phyloP scores from a whole-genome alignment of 1,140 invertebrate species.

The Philaenus spumarius region DNA sequence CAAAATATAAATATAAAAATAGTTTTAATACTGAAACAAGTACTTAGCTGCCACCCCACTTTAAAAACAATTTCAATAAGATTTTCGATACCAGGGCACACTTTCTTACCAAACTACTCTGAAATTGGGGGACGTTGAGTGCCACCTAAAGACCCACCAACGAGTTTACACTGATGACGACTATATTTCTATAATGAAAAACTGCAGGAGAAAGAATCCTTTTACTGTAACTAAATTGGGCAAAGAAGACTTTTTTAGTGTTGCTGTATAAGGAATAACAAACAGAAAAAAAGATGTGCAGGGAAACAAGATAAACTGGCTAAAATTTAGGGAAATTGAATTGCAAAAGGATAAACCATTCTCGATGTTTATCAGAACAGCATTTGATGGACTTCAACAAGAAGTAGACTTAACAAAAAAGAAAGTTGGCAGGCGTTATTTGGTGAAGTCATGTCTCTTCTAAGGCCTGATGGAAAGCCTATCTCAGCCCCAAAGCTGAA shows the following conservation, averaged over 20 bases:
- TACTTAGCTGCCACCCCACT: conserved; percentile 24
- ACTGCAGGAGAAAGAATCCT: conserved; percentile 18
- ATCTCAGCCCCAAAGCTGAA: too few species aligned
- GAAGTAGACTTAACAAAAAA: not conserved
- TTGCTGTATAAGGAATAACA: not conserved
- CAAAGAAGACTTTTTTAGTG: not conserved
- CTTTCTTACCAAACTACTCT: conserved; percentile 36
- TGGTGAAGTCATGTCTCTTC: not conserved
- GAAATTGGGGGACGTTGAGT: conserved; percentile 36
- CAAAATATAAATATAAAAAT: conserved; percentile 30
- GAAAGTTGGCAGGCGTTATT: not conserved
- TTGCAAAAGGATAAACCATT: conserved; percentile 6
- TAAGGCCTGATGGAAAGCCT: conserved; percentile 19
- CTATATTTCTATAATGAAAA: conserved; percentile 32
- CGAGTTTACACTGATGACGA: conserved; percentile 32
- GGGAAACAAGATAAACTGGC: conserved; percentile 11
- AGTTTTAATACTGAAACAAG: conserved; percentile 30
- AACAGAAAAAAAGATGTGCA: not conserved
- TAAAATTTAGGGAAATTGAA: conserved; percentile 1
- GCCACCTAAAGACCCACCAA: conserved; percentile 31
- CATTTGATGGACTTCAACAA: conserved; percentile 3
- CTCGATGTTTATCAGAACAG: conserved; percentile 17
- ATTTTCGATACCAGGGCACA: conserved; percentile 35
- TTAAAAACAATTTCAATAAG: conserved; percentile 31
- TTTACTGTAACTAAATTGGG: conserved; percentile 5